A percentile compares a stretch with the other conserved stretches of the same genome.
Conservation (phyloP, 1,140 invertebrate genomes). For the Drosophila pruinosa region DNA sequence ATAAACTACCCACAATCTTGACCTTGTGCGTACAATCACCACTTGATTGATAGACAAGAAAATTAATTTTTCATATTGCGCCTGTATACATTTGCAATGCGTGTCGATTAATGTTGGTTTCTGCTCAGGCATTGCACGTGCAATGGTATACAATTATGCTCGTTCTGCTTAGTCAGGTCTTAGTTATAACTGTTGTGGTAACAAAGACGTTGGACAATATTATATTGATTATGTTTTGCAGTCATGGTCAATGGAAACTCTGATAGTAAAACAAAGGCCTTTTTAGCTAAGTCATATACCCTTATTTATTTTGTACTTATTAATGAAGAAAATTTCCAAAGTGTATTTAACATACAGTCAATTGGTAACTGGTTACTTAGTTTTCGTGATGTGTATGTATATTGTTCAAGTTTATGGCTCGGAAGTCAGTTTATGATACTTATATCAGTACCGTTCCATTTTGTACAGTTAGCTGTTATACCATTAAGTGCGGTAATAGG, state of each 20-base stretch:
- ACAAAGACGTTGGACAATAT: constrained; percentile 63
- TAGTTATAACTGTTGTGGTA: constrained; percentile 27
- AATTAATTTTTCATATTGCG: constrained; percentile 68
- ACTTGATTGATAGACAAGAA: constrained; percentile 66
- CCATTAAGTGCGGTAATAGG: constrained; percentile 71
- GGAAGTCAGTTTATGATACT: constrained; percentile 72
- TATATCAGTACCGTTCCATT: constrained; percentile 45
- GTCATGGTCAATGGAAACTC: constrained; percentile 21
- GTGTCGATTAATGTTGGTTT: constrained; percentile 28
- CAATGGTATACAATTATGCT: constrained; percentile 19
- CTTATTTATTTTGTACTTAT: not conserved
- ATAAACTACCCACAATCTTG: not conserved
- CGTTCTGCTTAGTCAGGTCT: constrained; percentile 23
- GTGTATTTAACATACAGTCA: not conserved
- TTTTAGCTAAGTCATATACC: no score
- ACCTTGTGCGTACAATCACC: constrained; percentile 4
- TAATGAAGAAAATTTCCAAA: not conserved
- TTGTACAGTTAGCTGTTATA: constrained; percentile 25
- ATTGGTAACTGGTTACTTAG: constrained; percentile 13
- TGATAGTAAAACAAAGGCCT: not conserved
- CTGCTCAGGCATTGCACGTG: constrained; percentile 52
- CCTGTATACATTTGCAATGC: not conserved
- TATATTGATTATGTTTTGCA: constrained; percentile 38
- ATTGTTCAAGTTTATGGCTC: constrained; percentile 59
- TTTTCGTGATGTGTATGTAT: not conserved